Conservation (phyloP, 1,140 invertebrate species). For the Ectropis grisescens region DNA sequence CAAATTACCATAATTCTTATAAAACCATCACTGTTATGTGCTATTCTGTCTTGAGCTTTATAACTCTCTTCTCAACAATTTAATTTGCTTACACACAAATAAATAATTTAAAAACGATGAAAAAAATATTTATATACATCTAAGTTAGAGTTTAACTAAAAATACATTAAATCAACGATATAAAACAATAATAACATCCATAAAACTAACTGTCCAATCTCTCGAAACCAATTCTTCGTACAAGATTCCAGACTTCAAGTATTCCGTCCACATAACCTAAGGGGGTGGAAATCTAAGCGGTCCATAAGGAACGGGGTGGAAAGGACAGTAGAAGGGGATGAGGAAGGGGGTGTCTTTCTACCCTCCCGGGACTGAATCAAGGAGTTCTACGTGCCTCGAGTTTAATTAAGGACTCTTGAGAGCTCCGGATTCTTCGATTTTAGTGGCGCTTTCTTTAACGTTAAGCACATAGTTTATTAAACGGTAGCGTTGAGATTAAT, state of each 20-base stretch:
- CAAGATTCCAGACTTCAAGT: constrained; percentile 62
- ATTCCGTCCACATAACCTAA: constrained; percentile 58
- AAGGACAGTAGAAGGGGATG: constrained; percentile 17
- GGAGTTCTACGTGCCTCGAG: constrained; percentile 61
- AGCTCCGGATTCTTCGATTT: constrained; percentile 61
- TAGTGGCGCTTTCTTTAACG: constrained; percentile 56
- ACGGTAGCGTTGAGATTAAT: no score
- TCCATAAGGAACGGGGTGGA: constrained; percentile 48
- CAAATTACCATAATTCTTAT: no score
- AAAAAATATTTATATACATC: no score
- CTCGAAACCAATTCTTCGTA: constrained; percentile 57
- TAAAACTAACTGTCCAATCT: constrained; percentile 54
- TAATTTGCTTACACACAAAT: no score
- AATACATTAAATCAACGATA: no score
- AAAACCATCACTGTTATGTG: no score
- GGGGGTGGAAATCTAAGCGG: constrained; percentile 64
- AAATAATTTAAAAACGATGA: no score
- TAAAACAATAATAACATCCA: constrained; percentile 21
- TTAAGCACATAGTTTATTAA: background rate
- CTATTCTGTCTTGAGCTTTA: no score
- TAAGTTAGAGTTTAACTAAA: no score
- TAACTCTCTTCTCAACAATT: no score
- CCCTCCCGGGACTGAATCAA: constrained; percentile 55
- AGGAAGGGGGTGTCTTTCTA: no score
- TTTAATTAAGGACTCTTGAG: constrained; percentile 63